These are phyloP conservation scores for Lagocephalus sceleratus DNA, from an alignment of 2,797 vertebrate species.

Conservation along the genomic window DNA sequence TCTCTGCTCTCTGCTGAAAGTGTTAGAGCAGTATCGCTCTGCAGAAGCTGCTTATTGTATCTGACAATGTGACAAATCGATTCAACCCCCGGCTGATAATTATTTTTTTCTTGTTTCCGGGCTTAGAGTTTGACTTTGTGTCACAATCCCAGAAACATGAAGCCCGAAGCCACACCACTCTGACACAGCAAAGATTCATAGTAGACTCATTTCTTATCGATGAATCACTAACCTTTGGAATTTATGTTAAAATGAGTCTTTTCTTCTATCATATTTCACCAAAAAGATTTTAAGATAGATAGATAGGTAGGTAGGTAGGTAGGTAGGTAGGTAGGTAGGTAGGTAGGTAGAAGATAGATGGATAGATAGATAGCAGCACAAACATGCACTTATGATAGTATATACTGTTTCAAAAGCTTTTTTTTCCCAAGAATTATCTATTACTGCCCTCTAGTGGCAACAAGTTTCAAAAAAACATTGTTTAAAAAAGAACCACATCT, in stretches of 20 bases:
- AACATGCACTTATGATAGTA: too few species aligned
- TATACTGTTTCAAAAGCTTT: too few species aligned
- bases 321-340: too few species aligned
- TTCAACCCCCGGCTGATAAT: background rate
- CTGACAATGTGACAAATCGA: conserved; percentile 5
- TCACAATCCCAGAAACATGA: background rate
- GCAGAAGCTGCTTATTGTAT: background rate
- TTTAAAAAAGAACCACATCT: too few species aligned
- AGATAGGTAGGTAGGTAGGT: too few species aligned
- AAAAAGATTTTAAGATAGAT: too few species aligned
- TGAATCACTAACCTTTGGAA: background rate
- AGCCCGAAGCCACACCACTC: too few species aligned
- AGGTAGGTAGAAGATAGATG: too few species aligned
- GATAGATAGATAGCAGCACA: too few species aligned
- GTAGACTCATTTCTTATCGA: background rate
- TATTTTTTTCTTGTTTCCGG: conserved; percentile 10
- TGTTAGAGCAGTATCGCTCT: background rate
- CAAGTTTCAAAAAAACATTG: too few species aligned
- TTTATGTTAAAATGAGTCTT: too few species aligned
- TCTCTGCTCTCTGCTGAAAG: background rate
- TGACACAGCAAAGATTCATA: background rate
- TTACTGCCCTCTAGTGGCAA: conserved; percentile 53
- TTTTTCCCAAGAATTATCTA: background rate
- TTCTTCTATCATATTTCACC: too few species aligned
- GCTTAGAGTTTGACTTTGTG: conserved; percentile 4